Evolutionary conservation across 2,113 vertebrate species (phyloP).

Genomic region (Chauna torquata): DNA sequence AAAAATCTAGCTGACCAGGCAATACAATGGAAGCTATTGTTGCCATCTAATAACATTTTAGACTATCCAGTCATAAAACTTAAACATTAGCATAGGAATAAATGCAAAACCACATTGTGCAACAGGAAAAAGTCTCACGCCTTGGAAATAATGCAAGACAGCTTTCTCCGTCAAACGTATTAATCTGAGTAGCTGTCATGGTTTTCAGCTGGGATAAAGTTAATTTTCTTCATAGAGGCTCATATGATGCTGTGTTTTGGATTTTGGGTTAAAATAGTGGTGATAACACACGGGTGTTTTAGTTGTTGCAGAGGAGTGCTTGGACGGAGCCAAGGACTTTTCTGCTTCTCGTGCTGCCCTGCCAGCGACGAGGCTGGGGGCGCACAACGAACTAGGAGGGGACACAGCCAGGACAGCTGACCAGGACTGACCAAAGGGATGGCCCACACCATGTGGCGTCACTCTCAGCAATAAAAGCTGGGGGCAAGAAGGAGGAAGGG

Average conservation of each 20-base stretch:
- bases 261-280: neutral
- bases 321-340: neutral
- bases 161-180: neutral
- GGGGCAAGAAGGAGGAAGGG: neutral
- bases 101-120: neutral
- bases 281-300: neutral
- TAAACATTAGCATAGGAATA: constrained; percentile 14
- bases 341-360: neutral
- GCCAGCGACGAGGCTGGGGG: too few relatives aligned
- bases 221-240: neutral
- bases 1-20: constrained; percentile 51
- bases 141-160: neutral
- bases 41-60: constrained; percentile 35
- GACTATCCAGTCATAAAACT: constrained; percentile 7
- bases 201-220: neutral
- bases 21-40: constrained; percentile 19
- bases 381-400: neutral
- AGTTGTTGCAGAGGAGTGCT: neutral
- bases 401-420: neutral
- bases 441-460: neutral
- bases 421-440: neutral
- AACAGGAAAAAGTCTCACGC: neutral
- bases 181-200: neutral
- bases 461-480: neutral
- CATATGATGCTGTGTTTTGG: neutral